Conservation (phyloP, 2,888 invertebrate genomes). For the Nephrotoma appendiculata region DNA sequence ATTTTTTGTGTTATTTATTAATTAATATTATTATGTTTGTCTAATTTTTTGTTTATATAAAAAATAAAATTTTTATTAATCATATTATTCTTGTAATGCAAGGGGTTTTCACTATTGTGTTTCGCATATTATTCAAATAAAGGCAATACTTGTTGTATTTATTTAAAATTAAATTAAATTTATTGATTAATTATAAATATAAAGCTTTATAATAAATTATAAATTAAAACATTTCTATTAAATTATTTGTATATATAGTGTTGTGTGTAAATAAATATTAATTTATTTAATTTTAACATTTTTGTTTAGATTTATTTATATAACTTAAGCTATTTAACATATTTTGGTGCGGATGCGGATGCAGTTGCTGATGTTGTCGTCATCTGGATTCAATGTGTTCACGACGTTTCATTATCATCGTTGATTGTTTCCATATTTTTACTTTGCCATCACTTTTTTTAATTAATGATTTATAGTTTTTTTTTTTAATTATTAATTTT, state of each 20-base stretch:
- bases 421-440: constrained; percentile 20
- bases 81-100: background rate
- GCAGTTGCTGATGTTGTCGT: background rate
- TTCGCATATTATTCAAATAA: background rate
- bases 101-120: background rate
- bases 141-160: background rate
- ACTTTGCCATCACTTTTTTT: constrained; percentile 20
- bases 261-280: background rate
- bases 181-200: background rate
- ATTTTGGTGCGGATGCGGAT: background rate
- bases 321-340: background rate
- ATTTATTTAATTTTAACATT: background rate
- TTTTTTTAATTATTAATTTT: background rate
- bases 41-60: background rate
- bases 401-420: constrained; percentile 17
- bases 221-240: background rate
- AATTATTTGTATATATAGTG: background rate
- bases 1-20: background rate
- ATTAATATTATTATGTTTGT: background rate
- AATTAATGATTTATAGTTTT: background rate
- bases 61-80: background rate
- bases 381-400: background rate
- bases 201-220: background rate
- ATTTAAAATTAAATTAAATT: background rate
- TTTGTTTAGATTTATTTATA: background rate